A percentile compares a stretch with the other conserved stretches of the same genome.
Conservation (phyloP, 2,113 vertebrate genomes). For the Mirounga angustirostris region DNA sequence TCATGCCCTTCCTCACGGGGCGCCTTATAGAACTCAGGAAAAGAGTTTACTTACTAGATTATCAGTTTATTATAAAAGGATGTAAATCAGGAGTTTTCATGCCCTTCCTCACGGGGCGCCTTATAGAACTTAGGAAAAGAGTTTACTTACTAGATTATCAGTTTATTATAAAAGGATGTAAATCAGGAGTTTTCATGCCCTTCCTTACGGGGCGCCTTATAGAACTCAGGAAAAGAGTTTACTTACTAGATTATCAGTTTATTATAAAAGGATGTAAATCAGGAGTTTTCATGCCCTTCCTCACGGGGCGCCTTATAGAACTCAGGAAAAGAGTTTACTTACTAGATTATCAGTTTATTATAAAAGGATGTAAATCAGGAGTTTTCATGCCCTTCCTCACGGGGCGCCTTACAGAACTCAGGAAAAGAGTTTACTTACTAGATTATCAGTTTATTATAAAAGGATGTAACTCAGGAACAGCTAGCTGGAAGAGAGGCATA, state of each 20-base stretch:
- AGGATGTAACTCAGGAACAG: background rate
- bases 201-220: background rate
- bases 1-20: too few relatives aligned
- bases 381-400: too few relatives aligned
- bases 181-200: background rate
- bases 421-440: too few relatives aligned
- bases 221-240: background rate
- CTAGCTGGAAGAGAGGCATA: background rate
- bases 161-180: too few relatives aligned
- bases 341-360: too few relatives aligned
- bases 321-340: background rate
- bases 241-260: background rate
- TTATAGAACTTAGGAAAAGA: background rate
- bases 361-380: too few relatives aligned
- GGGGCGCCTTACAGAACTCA: too few relatives aligned
- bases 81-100: background rate
- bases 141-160: background rate
- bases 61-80: too few relatives aligned
- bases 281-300: background rate
- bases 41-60: too few relatives aligned
- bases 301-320: background rate
- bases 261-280: too few relatives aligned
- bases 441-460: background rate
- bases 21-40: too few relatives aligned
- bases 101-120: accelerated